phyloP scores from a whole-genome alignment of 2,797 vertebrate genomes.

The Melopsittacus undulatus region DNA sequence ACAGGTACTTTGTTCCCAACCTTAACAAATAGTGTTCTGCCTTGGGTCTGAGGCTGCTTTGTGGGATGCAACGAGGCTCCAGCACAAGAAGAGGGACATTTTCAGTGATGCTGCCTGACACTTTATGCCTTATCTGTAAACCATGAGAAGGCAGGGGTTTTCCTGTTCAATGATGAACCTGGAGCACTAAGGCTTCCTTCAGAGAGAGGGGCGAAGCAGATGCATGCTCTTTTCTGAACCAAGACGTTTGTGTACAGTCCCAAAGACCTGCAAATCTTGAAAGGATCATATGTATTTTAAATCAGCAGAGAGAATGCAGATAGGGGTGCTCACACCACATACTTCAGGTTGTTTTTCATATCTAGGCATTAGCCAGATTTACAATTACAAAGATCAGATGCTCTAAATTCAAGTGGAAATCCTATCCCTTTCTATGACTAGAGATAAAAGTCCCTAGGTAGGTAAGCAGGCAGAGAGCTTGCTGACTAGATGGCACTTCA shows the following conservation, averaged over 20 bases:
- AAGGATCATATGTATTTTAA: background rate
- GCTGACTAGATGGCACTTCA: background rate
- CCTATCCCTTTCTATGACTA: background rate
- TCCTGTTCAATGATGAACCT: background rate
- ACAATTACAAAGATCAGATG: background rate
- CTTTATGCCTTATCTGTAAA: background rate
- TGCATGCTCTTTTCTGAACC: background rate
- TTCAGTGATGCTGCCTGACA: background rate
- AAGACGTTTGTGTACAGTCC: background rate
- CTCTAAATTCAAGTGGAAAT: background rate
- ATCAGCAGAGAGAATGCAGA: background rate
- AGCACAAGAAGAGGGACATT: background rate
- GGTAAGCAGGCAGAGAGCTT: background rate
- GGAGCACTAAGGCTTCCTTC: background rate
- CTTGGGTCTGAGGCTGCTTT: background rate
- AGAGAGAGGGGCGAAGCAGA: background rate
- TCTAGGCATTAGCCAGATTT: background rate
- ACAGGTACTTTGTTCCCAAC: background rate
- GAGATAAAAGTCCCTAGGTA: background rate
- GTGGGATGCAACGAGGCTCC: background rate
- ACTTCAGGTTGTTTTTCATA: background rate
- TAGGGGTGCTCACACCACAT: fast-evolving
- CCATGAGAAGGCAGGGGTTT: background rate
- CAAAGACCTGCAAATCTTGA: background rate
- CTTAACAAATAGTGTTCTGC: background rate